Percentiles rank a stretch among this genome's conserved stretches.
These are phyloP conservation scores for Propithecus deckenii DNA, from an alignment of 2,797 vertebrate species.

Conservation along the genomic window DNA sequence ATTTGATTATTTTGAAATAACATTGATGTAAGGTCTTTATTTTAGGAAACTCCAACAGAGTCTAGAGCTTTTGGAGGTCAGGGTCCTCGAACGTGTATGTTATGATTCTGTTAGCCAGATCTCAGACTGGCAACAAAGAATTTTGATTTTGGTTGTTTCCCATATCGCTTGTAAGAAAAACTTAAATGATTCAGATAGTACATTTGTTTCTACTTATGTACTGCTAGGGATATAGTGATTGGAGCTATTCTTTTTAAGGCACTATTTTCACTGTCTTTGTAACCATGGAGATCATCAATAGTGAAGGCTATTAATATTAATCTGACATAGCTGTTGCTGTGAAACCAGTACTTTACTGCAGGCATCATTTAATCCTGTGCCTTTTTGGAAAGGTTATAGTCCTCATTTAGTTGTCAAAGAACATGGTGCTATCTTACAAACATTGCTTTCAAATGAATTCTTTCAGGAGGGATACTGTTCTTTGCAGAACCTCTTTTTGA, in stretches of 20 bases:
- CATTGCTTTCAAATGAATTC: constrained; percentile 17
- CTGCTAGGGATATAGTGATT: neutral
- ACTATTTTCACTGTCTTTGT: neutral
- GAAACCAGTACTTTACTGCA: neutral
- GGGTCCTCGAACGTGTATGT: neutral
- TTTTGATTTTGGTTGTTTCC: neutral
- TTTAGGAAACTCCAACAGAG: neutral
- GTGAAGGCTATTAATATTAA: constrained; percentile 28
- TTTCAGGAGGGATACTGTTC: neutral
- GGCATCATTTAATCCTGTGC: constrained; percentile 2
- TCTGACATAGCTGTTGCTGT: constrained; percentile 24
- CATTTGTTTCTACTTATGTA: neutral
- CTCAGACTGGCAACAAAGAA: neutral
- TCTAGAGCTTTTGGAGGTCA: neutral
- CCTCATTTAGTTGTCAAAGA: neutral
- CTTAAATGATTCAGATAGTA: neutral
- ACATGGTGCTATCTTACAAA: neutral
- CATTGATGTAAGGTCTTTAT: neutral
- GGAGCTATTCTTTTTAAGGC: neutral
- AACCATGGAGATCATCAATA: constrained; percentile 55
- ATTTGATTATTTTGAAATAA: constrained; percentile 30
- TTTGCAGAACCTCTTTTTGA: neutral
- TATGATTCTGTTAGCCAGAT: neutral
- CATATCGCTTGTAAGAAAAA: neutral
- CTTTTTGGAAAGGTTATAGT: constrained; percentile 14